Evolutionary conservation across 23 tunicate species (phyloP), one percentile per base, ranked within the genome.

Genomic region (Styela plicata): DNA sequence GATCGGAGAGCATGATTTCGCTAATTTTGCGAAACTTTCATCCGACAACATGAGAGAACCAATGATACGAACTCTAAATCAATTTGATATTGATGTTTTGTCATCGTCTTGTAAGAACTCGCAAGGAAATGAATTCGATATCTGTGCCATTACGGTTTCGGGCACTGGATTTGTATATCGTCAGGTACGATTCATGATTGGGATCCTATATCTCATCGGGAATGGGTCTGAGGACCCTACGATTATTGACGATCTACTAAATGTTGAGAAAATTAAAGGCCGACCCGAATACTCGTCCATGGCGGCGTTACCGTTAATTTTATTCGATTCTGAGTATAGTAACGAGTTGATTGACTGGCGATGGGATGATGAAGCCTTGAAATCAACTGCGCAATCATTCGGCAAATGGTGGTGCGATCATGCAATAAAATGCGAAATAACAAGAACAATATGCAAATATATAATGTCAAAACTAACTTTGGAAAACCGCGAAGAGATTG

Each of bases 1-100:
- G 31, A 80, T 82, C 33, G 96, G 96, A 21, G 24, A 25, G 17
- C 90, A 90, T 69, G 96, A 90, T 52, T 82, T 90, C 74, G 64
- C 87, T 74, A 86, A 90, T 71, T 90, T 90, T 63, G 80, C 90
- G 33, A 90, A 82, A 34, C 63, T 64, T 63, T 82, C 92, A 77
- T 79, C 87, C 77, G 26, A 33, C 24, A 25, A 13, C 20, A 28
- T 52, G 30, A 1, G 36, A 63, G 32, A 25, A 0, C 10, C 17
- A 16, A 18, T 16, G 13, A 19, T 26, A 19, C 37, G 73, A 19
- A 61, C 75, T 0, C 10, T 77, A 18, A 23, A 77, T 63, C 16
- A 77, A 19, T 18, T 77, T 62, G 32, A 77, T 53, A 29, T 77
- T 25, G 69, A 62, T 18, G 73, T 62, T 61, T 16, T 77, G 21